phyloP scores from a whole-genome alignment of 2,113 vertebrate species.

The Otis tarda region DNA sequence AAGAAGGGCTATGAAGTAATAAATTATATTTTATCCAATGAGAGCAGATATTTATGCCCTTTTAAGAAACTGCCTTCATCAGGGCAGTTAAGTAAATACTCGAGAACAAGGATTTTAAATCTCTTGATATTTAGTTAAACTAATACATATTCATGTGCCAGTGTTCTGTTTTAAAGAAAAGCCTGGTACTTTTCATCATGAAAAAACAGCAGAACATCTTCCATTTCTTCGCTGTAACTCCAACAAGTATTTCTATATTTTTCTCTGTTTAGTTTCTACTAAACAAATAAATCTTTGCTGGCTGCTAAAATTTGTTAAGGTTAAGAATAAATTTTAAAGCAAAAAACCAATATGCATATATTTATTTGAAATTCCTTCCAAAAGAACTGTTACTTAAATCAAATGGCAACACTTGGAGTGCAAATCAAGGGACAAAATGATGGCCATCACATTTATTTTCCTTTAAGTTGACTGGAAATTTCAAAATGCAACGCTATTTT shows the following conservation, averaged over 20 bases:
- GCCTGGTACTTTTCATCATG: background rate
- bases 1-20: background rate
- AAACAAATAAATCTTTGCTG: background rate
- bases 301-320: background rate
- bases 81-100: background rate
- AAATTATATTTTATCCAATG: background rate
- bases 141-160: background rate
- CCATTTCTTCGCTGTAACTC: background rate
- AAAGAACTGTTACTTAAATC: background rate
- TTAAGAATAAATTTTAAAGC: background rate
- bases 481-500: background rate
- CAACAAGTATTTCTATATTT: background rate
- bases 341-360: background rate
- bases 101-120: background rate
- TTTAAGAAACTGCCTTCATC: background rate
- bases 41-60: background rate
- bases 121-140: background rate
- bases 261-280: background rate
- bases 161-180: conserved; percentile 1
- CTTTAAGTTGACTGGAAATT: background rate
- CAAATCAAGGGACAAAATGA: background rate
- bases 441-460: background rate
- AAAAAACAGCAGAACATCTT: background rate
- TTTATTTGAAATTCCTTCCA: background rate
- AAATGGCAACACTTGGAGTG: background rate